A percentile compares a stretch with the other conserved stretches of the same genome.
These are phyloP conservation scores for Tapirus indicus DNA, from an alignment of 2,797 vertebrate species.

Conservation along the genomic window DNA sequence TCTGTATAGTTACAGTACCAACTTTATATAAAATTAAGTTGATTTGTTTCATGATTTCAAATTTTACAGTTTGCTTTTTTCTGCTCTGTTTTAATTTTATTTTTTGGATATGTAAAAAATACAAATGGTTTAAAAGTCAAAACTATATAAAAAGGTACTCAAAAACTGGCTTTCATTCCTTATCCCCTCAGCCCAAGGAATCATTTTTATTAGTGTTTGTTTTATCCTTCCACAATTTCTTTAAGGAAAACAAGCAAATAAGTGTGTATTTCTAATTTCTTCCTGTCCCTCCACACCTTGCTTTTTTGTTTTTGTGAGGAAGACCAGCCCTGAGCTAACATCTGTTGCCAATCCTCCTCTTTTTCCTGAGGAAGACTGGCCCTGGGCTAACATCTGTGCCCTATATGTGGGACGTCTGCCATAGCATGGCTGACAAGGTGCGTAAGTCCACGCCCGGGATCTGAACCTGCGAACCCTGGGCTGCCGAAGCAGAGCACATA, in stretches of 20 bases:
- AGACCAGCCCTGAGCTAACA: no score
- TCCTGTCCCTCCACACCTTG: background rate
- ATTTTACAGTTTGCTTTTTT: background rate
- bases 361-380: no score
- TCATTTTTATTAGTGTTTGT: background rate
- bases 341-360: no score
- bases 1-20: background rate
- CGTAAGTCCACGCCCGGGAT: no score
- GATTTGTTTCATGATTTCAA: background rate
- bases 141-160: background rate
- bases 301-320: background rate
- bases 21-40: background rate
- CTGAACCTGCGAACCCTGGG: no score
- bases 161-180: background rate
- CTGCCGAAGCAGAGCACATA: no score
- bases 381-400: no score
- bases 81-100: background rate
- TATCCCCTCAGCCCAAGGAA: background rate
- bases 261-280: background rate
- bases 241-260: background rate
- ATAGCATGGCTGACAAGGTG: no score
- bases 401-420: no score
- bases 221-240: background rate
- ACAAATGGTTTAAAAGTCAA: background rate
- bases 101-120: background rate